Conservation (phyloP, 1,140 invertebrate species). For the Zophobas atratus region DNA sequence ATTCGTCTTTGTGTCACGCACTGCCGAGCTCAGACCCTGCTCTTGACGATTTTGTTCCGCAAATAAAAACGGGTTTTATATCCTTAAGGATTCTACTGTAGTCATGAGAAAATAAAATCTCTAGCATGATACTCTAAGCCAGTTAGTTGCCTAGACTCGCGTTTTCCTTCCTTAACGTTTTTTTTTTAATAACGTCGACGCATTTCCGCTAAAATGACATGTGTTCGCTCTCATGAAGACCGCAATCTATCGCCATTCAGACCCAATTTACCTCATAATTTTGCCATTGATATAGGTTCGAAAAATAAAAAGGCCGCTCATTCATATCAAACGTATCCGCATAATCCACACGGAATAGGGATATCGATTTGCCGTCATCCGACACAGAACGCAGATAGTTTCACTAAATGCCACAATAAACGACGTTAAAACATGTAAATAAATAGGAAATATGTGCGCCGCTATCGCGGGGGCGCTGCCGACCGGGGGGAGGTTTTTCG, state of each 20-base stretch:
- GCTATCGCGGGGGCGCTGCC: too few species aligned
- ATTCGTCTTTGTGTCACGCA: constrained; percentile 3
- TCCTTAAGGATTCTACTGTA: constrained; percentile 14
- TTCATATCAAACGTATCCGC: constrained; percentile 9
- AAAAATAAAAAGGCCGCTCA: constrained; percentile 15
- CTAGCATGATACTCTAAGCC: too few species aligned
- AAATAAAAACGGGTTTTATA: constrained; percentile 26
- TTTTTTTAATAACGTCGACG: background rate
- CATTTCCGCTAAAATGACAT: constrained; percentile 1
- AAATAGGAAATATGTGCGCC: background rate
- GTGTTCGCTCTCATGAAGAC: constrained; percentile 2
- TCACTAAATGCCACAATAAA: background rate
- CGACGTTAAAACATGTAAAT: constrained; percentile 12
- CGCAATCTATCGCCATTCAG: constrained; percentile 8
- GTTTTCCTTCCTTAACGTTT: too few species aligned
- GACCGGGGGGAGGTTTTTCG: too few species aligned
- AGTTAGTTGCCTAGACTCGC: too few species aligned
- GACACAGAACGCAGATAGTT: background rate
- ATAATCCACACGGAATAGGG: constrained; percentile 9
- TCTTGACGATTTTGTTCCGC: constrained; percentile 11
- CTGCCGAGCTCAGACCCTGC: background rate
- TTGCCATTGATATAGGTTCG: constrained; percentile 25
- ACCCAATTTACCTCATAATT: constrained; percentile 24
- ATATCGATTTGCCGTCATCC: constrained; percentile 37
- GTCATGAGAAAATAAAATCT: constrained; percentile 3